Evolutionary conservation across 1,140 invertebrate species (phyloP).

Genomic region (Procambarus clarkii): DNA sequence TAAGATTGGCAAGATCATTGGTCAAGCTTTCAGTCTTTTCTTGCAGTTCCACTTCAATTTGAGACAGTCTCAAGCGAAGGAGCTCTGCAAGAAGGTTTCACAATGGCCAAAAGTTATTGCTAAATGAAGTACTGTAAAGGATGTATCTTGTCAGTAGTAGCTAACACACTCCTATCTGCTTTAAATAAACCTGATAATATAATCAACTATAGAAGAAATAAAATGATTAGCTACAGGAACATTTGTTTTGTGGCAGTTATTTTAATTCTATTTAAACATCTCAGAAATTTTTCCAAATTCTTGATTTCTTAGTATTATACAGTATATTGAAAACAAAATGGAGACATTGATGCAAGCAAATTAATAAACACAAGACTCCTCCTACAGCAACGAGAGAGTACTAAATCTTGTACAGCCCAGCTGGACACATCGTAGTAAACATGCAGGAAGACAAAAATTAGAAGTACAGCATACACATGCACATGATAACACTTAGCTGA

Average conservation of each 20-base stretch:
- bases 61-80: constrained; percentile 63
- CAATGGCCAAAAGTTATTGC: constrained; percentile 5
- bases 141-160: neutral
- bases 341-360: no score
- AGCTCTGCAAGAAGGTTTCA: constrained; percentile 57
- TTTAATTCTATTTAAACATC: neutral
- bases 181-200: neutral
- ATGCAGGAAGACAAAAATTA: no score
- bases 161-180: neutral
- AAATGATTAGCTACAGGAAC: neutral
- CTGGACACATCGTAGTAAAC: no score
- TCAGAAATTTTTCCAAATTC: neutral
- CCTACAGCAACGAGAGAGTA: no score
- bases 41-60: constrained; percentile 62
- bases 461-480: no score
- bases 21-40: constrained; percentile 54
- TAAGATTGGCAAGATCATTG: constrained; percentile 50
- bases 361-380: no score
- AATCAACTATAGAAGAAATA: neutral
- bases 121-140: neutral
- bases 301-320: no score
- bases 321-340: no score
- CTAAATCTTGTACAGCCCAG: no score
- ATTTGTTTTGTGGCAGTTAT: neutral
- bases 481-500: no score